Percentiles rank a stretch among this genome's conserved stretches.
Evolutionary conservation across 2,113 vertebrate species (phyloP).

Genomic region (Alouatta palliata): DNA sequence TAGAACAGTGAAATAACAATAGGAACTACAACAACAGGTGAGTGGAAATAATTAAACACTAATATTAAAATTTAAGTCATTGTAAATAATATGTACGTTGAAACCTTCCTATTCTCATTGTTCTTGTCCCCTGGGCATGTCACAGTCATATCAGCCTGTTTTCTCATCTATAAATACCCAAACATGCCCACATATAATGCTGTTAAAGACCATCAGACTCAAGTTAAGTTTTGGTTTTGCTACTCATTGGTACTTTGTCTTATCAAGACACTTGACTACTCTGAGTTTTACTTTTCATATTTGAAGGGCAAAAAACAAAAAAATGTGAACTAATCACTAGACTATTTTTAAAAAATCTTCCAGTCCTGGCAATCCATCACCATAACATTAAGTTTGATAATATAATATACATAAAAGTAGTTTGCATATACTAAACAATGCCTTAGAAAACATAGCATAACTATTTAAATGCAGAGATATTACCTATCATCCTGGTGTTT

Average conservation of each 20-base stretch:
- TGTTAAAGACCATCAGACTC: neutral
- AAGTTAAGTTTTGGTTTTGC: neutral
- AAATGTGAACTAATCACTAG: neutral
- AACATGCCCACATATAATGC: no score
- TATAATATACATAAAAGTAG: neutral
- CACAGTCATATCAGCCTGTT: neutral
- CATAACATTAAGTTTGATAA: neutral
- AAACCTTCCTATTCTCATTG: neutral
- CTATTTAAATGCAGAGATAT: neutral
- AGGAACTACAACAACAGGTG: neutral
- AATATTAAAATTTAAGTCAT: neutral
- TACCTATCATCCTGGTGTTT: neutral
- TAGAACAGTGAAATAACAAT: neutral
- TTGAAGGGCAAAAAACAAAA: neutral
- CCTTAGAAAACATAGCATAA: neutral
- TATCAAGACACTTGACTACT: neutral
- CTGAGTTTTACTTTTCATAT: neutral
- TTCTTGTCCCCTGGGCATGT: neutral
- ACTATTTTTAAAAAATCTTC: neutral
- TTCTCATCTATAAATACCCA: neutral
- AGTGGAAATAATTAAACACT: neutral
- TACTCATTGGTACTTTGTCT: neutral
- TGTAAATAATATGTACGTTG: neutral
- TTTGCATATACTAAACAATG: neutral
- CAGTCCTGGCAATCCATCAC: neutral